Percentiles rank a stretch among this genome's conserved stretches.
These are phyloP conservation scores for Drosophila micromelanica DNA, from an alignment of 1,140 invertebrate species.

Conservation along the genomic window DNA sequence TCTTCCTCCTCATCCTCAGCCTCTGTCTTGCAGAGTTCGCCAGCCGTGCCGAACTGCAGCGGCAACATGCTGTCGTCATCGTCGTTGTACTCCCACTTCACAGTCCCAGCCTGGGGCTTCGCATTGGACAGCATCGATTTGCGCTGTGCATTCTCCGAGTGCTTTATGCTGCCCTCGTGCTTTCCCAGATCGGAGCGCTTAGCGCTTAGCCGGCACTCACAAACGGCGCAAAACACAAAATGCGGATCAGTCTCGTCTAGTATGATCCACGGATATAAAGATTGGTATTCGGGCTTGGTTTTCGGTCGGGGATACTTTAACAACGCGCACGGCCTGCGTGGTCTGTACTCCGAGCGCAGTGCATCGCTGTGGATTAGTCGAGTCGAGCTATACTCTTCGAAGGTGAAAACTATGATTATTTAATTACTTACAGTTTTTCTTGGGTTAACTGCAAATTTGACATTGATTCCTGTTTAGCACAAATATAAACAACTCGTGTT, in stretches of 20 bases:
- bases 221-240: conserved; percentile 71
- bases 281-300: conserved; percentile 73
- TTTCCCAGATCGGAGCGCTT: conserved; percentile 72
- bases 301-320: conserved; percentile 70
- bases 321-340: conserved; percentile 63
- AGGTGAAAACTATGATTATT: not conserved
- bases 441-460: conserved; percentile 68
- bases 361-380: conserved; percentile 44
- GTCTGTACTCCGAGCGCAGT: conserved; percentile 68
- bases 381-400: not conserved
- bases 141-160: conserved; percentile 65
- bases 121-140: conserved; percentile 36
- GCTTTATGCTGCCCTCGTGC: conserved; percentile 74
- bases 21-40: conserved; percentile 28
- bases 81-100: conserved; percentile 72
- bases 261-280: conserved; percentile 67
- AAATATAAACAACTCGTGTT: conserved; percentile 72
- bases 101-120: not conserved
- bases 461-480: conserved; percentile 55
- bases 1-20: conserved; percentile 34
- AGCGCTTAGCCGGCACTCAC: conserved; percentile 68
- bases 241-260: conserved; percentile 74
- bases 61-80: conserved; percentile 52
- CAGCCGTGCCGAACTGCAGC: conserved; percentile 24
- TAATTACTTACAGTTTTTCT: conserved; percentile 72